These are phyloP conservation scores for Potamilus streckersoni DNA, from an alignment of 1,140 invertebrate species.

Conservation along the genomic window DNA sequence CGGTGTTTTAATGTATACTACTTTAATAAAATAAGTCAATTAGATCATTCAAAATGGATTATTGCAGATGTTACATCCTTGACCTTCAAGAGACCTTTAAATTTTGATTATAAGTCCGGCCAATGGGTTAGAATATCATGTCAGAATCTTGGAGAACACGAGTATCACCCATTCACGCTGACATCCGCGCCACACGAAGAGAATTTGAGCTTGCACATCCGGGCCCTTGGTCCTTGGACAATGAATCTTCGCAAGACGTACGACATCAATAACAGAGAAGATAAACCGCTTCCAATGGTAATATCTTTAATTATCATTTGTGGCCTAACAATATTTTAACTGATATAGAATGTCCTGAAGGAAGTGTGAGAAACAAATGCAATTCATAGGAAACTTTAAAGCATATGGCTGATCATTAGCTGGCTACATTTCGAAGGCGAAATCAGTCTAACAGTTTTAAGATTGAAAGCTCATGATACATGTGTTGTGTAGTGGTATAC, in stretches of 20 bases:
- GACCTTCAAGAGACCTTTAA: slow-evolving; percentile 82
- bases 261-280: slow-evolving; percentile 63
- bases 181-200: slow-evolving; percentile 99
- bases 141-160: slow-evolving; percentile 88
- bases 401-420: too few species aligned
- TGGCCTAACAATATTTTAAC: too few species aligned
- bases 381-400: too few species aligned
- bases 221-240: slow-evolving; percentile 86
- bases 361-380: too few species aligned
- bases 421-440: too few species aligned
- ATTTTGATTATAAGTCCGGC: slow-evolving; percentile 94
- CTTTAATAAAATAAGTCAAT: too few species aligned
- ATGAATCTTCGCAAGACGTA: slow-evolving; percentile 72
- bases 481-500: too few species aligned
- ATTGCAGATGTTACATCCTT: slow-evolving; percentile 71
- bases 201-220: slow-evolving; percentile 96
- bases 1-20: too few species aligned
- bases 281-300: slow-evolving; percentile 62
- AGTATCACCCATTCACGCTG: slow-evolving; percentile 98
- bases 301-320: background rate
- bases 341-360: too few species aligned
- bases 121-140: slow-evolving; percentile 92
- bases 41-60: too few species aligned
- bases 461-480: too few species aligned
- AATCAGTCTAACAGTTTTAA: too few species aligned